Evolutionary conservation across 2,888 invertebrate genomes (phyloP).

Genomic region (Lepidochrysops patricia): DNA sequence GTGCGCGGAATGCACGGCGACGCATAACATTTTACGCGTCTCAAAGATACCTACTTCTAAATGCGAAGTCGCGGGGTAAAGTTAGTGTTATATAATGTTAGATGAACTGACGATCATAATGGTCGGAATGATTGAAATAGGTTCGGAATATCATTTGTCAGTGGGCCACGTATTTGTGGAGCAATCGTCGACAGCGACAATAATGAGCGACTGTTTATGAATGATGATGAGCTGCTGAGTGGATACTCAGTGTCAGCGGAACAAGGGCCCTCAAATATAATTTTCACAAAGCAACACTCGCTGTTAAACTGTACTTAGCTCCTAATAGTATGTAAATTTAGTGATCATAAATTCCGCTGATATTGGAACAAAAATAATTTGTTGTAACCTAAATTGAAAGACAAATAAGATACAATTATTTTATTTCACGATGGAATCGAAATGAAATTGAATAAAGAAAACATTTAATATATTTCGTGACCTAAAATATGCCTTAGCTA

Average conservation of each 20-base stretch:
- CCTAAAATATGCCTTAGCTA: no score
- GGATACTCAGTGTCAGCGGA: conserved; percentile 21
- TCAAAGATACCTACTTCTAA: no score
- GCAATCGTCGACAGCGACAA: conserved; percentile 18
- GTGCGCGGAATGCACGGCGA: no score
- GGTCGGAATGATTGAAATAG: no score
- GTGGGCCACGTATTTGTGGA: conserved; percentile 12
- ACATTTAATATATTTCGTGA: no score
- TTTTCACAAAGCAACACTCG: conserved; percentile 3
- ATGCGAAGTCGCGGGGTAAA: no score
- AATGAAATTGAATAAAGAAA: no score
- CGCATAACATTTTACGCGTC: no score
- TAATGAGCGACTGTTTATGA: conserved; percentile 23
- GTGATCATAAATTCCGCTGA: not conserved
- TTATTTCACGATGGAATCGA: not conserved
- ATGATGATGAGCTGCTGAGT: conserved; percentile 20
- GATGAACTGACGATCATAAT: no score
- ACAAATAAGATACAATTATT: not conserved
- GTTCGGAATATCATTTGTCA: not conserved
- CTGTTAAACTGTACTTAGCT: not conserved
- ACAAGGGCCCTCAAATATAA: conserved; percentile 15
- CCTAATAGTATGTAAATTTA: not conserved
- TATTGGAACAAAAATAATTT: not conserved
- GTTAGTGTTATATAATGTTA: no score
- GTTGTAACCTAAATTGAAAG: not conserved